These are phyloP conservation scores for Noctilio leporinus DNA, from an alignment of 2,113 vertebrate species.

Conservation along the genomic window DNA sequence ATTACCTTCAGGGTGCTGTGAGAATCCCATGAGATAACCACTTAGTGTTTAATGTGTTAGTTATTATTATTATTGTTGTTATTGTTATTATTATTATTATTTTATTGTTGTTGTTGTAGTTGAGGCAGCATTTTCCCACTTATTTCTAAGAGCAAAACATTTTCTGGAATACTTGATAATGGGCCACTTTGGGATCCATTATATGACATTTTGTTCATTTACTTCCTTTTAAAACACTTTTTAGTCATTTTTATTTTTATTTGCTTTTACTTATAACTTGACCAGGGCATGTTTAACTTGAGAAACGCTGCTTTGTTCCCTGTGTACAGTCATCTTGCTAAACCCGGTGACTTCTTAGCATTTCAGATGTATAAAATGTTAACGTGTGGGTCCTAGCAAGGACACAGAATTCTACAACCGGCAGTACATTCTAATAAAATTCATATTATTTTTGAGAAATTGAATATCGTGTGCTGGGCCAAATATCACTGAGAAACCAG, in stretches of 20 bases:
- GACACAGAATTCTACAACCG: slow-evolving; percentile 8
- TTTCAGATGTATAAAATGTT: not conserved
- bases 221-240: not conserved
- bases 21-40: not conserved
- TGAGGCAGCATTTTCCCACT: not conserved
- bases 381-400: slow-evolving; percentile 21
- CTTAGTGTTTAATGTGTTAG: not conserved
- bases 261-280: not conserved
- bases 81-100: not conserved
- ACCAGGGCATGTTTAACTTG: not conserved
- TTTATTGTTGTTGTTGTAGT: not conserved
- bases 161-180: not conserved
- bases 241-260: not conserved
- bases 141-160: not conserved
- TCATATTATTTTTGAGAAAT: slow-evolving; percentile 52
- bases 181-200: not conserved
- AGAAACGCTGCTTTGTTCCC: not conserved
- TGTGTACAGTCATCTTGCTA: not conserved
- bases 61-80: not conserved
- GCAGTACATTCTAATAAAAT: slow-evolving; percentile 44
- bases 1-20: not conserved
- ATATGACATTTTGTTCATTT: not conserved
- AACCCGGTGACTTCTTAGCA: not conserved
- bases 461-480: slow-evolving; percentile 1
- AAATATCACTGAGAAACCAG: slow-evolving; percentile 42